Evolutionary conservation across 2,113 vertebrate species (phyloP).

Genomic region (Larimichthys crocea): DNA sequence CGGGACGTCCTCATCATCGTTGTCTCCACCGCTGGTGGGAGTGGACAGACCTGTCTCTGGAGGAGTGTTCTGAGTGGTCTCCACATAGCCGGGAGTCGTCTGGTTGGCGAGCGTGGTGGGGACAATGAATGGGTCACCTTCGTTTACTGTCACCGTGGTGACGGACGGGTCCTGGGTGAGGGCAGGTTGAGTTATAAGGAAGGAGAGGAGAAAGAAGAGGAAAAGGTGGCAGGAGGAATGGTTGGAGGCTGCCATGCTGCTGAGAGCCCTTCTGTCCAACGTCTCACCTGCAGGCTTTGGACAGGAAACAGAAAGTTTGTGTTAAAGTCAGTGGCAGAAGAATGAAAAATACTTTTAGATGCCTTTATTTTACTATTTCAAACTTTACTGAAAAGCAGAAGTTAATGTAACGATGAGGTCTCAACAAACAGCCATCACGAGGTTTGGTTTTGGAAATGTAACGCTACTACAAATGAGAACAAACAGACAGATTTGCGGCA

Average conservation of each 20-base stretch:
- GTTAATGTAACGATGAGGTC: background rate
- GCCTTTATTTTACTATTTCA: background rate
- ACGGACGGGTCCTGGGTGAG: slow-evolving; percentile 67
- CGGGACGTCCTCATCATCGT: slow-evolving; percentile 83
- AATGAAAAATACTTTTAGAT: slow-evolving; percentile 3
- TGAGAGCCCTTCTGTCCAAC: slow-evolving; percentile 25
- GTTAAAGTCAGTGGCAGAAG: background rate
- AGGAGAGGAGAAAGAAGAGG: slow-evolving; percentile 48
- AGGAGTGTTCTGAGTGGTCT: slow-evolving; percentile 70
- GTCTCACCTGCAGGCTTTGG: slow-evolving; percentile 47
- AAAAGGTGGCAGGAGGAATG: slow-evolving; percentile 40
- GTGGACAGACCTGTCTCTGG: slow-evolving; percentile 79
- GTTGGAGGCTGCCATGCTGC: slow-evolving; percentile 63
- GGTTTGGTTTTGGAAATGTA: background rate
- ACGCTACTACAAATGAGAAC: background rate
- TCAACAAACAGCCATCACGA: background rate
- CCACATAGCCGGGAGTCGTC: slow-evolving; percentile 59
- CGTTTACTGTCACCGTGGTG: slow-evolving; percentile 48
- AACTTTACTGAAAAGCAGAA: background rate
- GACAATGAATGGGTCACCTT: slow-evolving; percentile 33
- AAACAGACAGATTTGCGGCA: background rate
- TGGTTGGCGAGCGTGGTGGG: slow-evolving; percentile 64
- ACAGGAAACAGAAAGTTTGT: slow-evolving; percentile 25
- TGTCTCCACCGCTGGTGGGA: slow-evolving; percentile 77
- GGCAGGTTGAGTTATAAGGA: slow-evolving; percentile 32